These are phyloP conservation scores for Pipistrellus kuhlii DNA, from an alignment of 2,797 vertebrate species.

Conservation along the genomic window DNA sequence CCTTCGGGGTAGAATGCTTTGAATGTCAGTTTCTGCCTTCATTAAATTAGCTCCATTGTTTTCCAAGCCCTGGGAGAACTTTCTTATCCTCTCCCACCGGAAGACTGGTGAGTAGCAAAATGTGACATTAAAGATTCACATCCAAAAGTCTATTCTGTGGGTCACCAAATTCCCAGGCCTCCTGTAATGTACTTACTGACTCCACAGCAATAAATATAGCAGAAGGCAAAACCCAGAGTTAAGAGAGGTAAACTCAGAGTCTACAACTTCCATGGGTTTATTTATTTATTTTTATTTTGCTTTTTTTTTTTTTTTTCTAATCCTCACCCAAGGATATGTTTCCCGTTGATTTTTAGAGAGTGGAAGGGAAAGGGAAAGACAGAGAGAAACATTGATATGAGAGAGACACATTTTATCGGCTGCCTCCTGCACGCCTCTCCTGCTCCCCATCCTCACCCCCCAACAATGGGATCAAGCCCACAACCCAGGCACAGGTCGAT, in stretches of 20 bases:
- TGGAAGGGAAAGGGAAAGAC: too few relatives aligned
- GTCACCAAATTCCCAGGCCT: neutral
- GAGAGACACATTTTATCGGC: too few relatives aligned
- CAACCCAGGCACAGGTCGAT: too few relatives aligned
- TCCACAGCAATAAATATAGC: neutral
- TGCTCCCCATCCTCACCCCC: fast-evolving
- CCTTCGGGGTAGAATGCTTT: constrained; percentile 48
- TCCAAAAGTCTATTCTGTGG: neutral
- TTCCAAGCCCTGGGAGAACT: constrained; percentile 25
- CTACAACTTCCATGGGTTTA: neutral
- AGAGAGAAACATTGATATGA: too few relatives aligned
- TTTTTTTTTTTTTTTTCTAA: too few relatives aligned
- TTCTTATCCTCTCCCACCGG: neutral
- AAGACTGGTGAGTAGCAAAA: constrained; percentile 46
- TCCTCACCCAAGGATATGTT: too few relatives aligned
- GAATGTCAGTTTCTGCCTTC: neutral
- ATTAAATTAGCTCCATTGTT: constrained; percentile 66
- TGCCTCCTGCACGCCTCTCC: too few relatives aligned
- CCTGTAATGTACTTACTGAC: neutral
- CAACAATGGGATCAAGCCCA: too few relatives aligned
- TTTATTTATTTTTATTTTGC: neutral
- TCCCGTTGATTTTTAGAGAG: too few relatives aligned
- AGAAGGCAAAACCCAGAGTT: constrained; percentile 1
- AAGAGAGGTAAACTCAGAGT: neutral
- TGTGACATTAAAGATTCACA: constrained; percentile 50